phyloP scores from a whole-genome alignment of 1,140 invertebrate species.

The Halictus rubicundus region DNA sequence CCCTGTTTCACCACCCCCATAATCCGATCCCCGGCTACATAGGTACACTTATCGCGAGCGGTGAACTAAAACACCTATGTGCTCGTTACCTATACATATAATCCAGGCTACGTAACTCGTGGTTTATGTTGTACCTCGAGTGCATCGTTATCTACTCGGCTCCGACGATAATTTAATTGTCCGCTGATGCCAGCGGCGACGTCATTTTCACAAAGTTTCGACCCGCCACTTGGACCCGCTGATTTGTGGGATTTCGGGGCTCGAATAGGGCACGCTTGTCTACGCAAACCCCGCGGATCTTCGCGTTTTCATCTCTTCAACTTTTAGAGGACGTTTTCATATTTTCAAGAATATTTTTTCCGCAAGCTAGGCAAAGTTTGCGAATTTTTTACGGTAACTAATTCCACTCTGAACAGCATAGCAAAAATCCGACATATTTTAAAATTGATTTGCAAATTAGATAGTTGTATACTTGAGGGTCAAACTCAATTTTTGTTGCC shows the following conservation, averaged over 20 bases:
- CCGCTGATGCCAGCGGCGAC: conserved; percentile 51
- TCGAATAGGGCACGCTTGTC: not conserved
- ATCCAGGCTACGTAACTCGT: conserved; percentile 53
- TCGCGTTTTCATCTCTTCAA: too few species aligned
- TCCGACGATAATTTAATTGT: conserved; percentile 65
- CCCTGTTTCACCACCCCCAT: not conserved
- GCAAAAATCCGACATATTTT: too few species aligned
- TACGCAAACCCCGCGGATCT: too few species aligned
- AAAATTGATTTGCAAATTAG: too few species aligned
- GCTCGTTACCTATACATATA: conserved; percentile 55
- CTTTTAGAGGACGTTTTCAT: too few species aligned
- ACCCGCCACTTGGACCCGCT: conserved; percentile 39
- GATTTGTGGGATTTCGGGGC: conserved; percentile 28
- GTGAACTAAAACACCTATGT: conserved; percentile 39
- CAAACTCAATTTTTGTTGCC: too few species aligned
- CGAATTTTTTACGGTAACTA: too few species aligned
- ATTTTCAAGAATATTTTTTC: too few species aligned
- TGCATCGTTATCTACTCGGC: conserved; percentile 63
- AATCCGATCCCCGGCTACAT: conserved; percentile 22
- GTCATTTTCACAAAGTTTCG: conserved; percentile 61
- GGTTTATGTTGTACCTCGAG: conserved; percentile 65
- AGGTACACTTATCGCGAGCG: conserved; percentile 25
- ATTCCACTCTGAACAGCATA: too few species aligned
- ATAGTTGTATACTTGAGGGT: too few species aligned
- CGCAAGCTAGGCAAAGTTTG: too few species aligned